phyloP scores from a whole-genome alignment of 2,888 invertebrate species.

The Drosophila paranaensis region DNA sequence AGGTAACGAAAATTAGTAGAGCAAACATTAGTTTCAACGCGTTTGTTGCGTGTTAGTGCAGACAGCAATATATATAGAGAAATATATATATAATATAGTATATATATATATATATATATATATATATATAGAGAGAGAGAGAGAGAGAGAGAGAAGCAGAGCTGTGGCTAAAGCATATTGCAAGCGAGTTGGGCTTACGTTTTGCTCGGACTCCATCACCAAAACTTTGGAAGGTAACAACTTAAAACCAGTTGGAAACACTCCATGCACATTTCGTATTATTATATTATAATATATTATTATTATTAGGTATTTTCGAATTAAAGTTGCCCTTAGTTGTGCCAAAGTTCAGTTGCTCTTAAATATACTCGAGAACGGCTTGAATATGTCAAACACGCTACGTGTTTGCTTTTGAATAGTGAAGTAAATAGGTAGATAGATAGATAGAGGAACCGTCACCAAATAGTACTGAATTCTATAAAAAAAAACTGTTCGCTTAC shows the following conservation, averaged over 20 bases:
- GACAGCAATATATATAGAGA: background rate
- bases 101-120: background rate
- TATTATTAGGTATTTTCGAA: slow-evolving; percentile 13
- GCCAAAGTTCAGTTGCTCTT: slow-evolving; percentile 68
- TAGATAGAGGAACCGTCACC: slow-evolving; percentile 15
- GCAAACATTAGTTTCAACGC: slow-evolving; percentile 57
- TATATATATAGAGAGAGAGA: background rate
- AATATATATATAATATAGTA: background rate
- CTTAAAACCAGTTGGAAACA: slow-evolving; percentile 38
- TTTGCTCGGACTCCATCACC: slow-evolving; percentile 51
- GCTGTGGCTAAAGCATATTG: slow-evolving; percentile 18
- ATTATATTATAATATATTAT: background rate
- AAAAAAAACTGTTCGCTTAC: slow-evolving; percentile 67
- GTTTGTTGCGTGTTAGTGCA: slow-evolving; percentile 53
- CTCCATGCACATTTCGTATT: slow-evolving; percentile 48
- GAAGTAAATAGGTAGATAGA: slow-evolving; percentile 26
- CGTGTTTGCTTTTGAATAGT: slow-evolving; percentile 71
- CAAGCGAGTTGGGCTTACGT: slow-evolving; percentile 63
- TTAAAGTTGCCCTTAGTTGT: slow-evolving; percentile 33
- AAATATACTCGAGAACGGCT: slow-evolving; percentile 81
- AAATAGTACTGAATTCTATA: background rate
- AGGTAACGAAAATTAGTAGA: slow-evolving; percentile 81
- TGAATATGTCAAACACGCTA: slow-evolving; percentile 82
- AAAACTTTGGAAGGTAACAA: slow-evolving; percentile 22
- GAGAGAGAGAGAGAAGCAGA: slow-evolving; percentile 8